phyloP scores from a whole-genome alignment of 1,140 invertebrate genomes.

The Rhopalosiphum padi region DNA sequence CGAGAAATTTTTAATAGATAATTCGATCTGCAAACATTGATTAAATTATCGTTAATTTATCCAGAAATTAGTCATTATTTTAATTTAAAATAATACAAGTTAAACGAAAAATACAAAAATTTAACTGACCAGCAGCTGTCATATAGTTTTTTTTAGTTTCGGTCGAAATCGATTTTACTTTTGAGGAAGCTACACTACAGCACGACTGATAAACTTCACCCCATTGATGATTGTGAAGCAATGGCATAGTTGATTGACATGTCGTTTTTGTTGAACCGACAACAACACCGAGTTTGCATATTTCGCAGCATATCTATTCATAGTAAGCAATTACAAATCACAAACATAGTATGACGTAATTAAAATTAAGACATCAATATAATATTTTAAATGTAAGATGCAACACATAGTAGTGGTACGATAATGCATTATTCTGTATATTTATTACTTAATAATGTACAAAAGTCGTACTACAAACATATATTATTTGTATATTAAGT shows the following conservation, averaged over 20 bases:
- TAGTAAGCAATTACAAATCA: conserved; percentile 45
- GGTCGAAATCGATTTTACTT: background rate
- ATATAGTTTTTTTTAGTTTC: too few relatives aligned
- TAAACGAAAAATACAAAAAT: background rate
- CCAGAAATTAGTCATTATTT: background rate
- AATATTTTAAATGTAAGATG: too few relatives aligned
- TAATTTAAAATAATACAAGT: background rate
- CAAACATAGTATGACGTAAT: background rate
- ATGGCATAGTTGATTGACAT: conserved; percentile 62
- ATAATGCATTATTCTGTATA: too few relatives aligned
- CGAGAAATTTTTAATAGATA: background rate
- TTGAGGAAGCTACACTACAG: conserved; percentile 61
- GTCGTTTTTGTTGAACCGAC: conserved; percentile 63
- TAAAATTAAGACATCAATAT: too few relatives aligned
- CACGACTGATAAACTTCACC: conserved; percentile 64
- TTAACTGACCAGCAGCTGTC: background rate
- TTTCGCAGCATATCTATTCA: conserved; percentile 65
- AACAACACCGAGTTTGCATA: conserved; percentile 65
- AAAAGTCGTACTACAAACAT: too few relatives aligned
- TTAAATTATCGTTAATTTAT: background rate
- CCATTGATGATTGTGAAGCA: conserved; percentile 64
- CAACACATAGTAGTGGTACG: too few relatives aligned
- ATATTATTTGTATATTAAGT: background rate
- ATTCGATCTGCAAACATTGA: background rate
- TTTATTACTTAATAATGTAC: too few relatives aligned